These are phyloP conservation scores for Drosophila equinoxialis DNA, from an alignment of 1,140 invertebrate genomes.

Conservation along the genomic window DNA sequence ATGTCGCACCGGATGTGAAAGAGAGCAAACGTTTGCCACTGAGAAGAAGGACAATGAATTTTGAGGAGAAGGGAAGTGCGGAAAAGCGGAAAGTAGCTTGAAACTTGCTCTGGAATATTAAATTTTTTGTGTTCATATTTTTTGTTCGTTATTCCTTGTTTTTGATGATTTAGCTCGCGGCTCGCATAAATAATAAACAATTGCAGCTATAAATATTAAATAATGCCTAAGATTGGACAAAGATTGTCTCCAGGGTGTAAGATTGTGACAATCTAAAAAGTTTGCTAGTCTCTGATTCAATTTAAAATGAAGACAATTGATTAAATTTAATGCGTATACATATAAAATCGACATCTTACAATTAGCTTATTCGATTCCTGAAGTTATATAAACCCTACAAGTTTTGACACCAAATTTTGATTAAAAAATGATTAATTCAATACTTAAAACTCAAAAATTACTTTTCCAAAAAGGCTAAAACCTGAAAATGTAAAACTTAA, in stretches of 20 bases:
- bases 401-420: too few relatives aligned
- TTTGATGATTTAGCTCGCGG: slow-evolving; percentile 50
- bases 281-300: background rate
- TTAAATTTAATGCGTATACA: background rate
- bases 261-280: slow-evolving; percentile 6
- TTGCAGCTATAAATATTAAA: slow-evolving; percentile 61
- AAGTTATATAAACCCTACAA: too few relatives aligned
- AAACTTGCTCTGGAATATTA: slow-evolving; percentile 67
- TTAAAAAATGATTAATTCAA: too few relatives aligned
- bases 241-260: background rate
- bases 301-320: background rate
- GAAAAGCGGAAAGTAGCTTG: background rate
- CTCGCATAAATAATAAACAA: slow-evolving; percentile 68
- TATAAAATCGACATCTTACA: too few relatives aligned
- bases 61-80: background rate
- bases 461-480: too few relatives aligned
- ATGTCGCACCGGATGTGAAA: slow-evolving; percentile 69
- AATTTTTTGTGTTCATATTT: slow-evolving; percentile 35
- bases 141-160: background rate
- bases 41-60: background rate
- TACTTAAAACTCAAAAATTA: too few relatives aligned
- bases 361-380: too few relatives aligned
- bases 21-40: slow-evolving; percentile 14
- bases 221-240: slow-evolving; percentile 24
- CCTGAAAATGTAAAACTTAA: too few relatives aligned